These are phyloP conservation scores for Thamnophis elegans DNA, from an alignment of 2,797 vertebrate species.

Conservation along the genomic window DNA sequence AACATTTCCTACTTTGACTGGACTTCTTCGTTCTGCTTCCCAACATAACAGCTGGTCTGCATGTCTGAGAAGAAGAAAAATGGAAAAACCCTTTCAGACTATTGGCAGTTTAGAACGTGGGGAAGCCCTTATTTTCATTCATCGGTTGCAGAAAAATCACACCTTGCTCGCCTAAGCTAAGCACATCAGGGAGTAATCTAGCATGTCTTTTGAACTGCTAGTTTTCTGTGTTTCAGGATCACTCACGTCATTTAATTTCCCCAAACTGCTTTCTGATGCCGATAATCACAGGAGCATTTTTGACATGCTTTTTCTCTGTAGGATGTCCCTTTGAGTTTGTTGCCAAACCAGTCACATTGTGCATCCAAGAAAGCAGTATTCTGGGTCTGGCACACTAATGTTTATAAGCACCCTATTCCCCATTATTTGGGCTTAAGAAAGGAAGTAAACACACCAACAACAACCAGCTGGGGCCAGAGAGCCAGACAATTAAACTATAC, in stretches of 20 bases:
- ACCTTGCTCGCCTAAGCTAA: neutral
- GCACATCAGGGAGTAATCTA: neutral
- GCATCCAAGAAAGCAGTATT: neutral
- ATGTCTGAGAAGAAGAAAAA: neutral
- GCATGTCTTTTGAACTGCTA: neutral
- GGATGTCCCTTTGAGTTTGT: neutral
- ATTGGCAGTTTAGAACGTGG: neutral
- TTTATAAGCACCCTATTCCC: neutral
- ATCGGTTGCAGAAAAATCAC: neutral
- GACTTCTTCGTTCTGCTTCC: neutral
- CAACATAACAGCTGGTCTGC: neutral
- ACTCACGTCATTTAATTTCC: neutral
- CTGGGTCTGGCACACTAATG: neutral
- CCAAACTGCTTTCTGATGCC: neutral
- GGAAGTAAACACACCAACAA: neutral
- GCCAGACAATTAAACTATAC: neutral
- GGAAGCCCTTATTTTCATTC: neutral
- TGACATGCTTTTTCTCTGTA: neutral
- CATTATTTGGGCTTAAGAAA: neutral
- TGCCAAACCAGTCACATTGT: conserved; percentile 20
- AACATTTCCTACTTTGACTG: neutral
- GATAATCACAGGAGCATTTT: neutral
- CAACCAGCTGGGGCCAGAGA: conserved; percentile 1
- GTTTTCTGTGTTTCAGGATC: neutral
- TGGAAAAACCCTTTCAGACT: neutral